Percentiles rank a stretch among this genome's conserved stretches.
phyloP scores from a whole-genome alignment of 2,113 vertebrate species.

The Cyprinus carpio region DNA sequence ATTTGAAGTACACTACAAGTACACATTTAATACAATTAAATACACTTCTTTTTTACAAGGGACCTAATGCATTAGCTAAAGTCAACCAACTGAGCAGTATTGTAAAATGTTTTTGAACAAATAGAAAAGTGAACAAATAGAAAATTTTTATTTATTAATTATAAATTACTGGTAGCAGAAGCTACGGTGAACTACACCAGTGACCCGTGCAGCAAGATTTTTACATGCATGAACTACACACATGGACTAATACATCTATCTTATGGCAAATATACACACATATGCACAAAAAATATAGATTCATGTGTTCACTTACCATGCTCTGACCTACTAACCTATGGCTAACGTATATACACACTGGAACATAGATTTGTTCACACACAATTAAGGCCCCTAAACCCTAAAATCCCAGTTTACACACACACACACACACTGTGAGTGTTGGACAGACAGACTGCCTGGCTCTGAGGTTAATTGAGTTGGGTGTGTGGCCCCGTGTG shows the following conservation, averaged over 20 bases:
- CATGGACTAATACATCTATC: background rate
- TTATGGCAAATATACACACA: background rate
- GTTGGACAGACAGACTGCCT: conserved; percentile 76
- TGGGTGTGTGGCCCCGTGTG: conserved; percentile 78
- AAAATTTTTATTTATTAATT: background rate
- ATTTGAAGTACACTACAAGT: too few relatives aligned
- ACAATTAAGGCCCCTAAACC: conserved; percentile 59
- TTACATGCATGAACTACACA: background rate
- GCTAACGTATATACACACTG: conserved; percentile 66
- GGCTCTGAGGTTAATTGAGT: conserved; percentile 78
- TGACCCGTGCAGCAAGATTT: background rate
- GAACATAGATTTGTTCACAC: conserved; percentile 66
- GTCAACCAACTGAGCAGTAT: background rate
- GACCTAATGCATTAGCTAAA: background rate
- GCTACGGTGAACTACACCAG: background rate
- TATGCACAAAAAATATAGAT: conserved; percentile 62
- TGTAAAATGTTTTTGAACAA: background rate
- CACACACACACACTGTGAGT: conserved; percentile 51
- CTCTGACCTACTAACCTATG: conserved; percentile 74
- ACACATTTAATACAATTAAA: too few relatives aligned
- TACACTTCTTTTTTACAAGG: background rate
- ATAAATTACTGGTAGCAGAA: background rate
- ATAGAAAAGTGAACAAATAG: background rate
- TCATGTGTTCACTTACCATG: conserved; percentile 61
- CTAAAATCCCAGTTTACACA: conserved; percentile 38